Percentiles rank a stretch among this genome's conserved stretches.
phyloP scores from a whole-genome alignment of 2,113 vertebrate species.

The Coracopsis vasa region DNA sequence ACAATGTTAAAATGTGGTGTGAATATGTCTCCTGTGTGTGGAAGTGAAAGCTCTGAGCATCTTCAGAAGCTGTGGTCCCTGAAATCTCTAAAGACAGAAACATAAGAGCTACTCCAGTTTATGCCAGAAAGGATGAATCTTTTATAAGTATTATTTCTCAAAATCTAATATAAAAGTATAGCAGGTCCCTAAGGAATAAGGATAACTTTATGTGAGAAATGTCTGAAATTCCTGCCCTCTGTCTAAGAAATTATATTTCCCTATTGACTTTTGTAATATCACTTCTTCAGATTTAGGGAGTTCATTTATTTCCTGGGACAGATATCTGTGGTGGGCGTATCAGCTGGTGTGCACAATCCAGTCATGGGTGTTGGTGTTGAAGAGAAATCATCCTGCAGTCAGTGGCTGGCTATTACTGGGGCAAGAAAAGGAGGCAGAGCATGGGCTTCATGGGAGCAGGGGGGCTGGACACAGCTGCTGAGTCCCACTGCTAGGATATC shows the following conservation, averaged over 20 bases:
- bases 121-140: slow-evolving; percentile 2
- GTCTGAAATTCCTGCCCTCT: slow-evolving; percentile 1
- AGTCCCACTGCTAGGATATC: background rate
- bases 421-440: background rate
- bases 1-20: background rate
- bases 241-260: slow-evolving; percentile 40
- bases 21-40: background rate
- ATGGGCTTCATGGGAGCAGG: accelerated
- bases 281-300: background rate
- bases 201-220: slow-evolving; percentile 26
- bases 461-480: accelerated
- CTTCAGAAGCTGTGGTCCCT: background rate
- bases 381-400: accelerated
- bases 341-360: background rate
- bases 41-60: background rate
- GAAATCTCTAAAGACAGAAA: background rate
- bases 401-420: background rate
- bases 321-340: background rate
- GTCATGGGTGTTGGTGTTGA: background rate
- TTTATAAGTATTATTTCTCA: slow-evolving; percentile 51
- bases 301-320: slow-evolving; percentile 18
- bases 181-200: background rate
- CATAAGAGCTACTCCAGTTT: background rate
- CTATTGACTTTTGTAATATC: slow-evolving; percentile 4
- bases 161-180: slow-evolving; percentile 52